phyloP scores from a whole-genome alignment of 1,140 invertebrate species.

The Phthorimaea operculella region DNA sequence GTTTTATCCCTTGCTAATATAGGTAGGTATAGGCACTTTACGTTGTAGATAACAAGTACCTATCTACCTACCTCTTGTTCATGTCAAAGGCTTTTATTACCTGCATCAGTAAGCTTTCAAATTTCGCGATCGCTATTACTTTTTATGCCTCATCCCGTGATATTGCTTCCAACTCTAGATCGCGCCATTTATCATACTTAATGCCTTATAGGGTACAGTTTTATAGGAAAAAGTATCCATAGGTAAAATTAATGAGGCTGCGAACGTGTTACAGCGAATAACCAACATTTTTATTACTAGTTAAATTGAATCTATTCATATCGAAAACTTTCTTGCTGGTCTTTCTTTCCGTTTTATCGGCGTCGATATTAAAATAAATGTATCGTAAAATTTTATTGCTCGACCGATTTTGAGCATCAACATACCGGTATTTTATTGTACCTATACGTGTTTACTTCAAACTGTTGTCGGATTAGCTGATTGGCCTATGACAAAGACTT shows the following conservation, averaged over 20 bases:
- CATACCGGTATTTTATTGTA: slow-evolving; percentile 12
- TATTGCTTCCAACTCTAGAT: too few relatives aligned
- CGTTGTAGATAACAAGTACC: too few relatives aligned
- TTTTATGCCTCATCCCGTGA: too few relatives aligned
- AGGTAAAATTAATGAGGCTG: background rate
- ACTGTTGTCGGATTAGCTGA: slow-evolving; percentile 26
- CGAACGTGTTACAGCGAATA: slow-evolving; percentile 14
- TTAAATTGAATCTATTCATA: slow-evolving; percentile 34
- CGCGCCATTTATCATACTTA: too few relatives aligned
- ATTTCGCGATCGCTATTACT: too few relatives aligned
- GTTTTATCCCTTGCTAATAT: too few relatives aligned
- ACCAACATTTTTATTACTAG: slow-evolving; percentile 26
- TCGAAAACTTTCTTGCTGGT: background rate
- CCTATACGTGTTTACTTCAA: slow-evolving; percentile 24
- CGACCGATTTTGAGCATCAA: slow-evolving; percentile 19
- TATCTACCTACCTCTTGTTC: too few relatives aligned
- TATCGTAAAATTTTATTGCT: slow-evolving; percentile 37
- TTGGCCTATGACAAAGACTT: slow-evolving; percentile 23
- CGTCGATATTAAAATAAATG: slow-evolving; percentile 31
- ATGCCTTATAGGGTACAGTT: too few relatives aligned
- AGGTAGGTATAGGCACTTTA: too few relatives aligned
- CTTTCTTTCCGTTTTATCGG: slow-evolving; percentile 30
- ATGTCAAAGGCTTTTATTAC: too few relatives aligned
- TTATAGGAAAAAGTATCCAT: too few relatives aligned
- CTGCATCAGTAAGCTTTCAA: too few relatives aligned